Evolutionary conservation across 2,888 invertebrate species (phyloP), one percentile per base, ranked within the genome.

Genomic region (Rhabditoides inermis): DNA sequence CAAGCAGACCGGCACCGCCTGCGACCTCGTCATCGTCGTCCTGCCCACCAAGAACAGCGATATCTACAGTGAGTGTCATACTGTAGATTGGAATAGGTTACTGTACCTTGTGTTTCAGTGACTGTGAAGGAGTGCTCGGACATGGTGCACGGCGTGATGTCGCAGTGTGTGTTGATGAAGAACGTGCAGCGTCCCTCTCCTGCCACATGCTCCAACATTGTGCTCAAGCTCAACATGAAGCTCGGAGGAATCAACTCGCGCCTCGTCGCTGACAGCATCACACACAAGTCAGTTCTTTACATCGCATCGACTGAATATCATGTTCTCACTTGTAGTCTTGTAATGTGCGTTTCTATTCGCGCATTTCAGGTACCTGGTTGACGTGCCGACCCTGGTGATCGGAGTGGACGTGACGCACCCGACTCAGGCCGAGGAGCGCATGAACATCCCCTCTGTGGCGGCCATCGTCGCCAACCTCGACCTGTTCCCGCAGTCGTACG

Each of bases 341-440:
- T 15, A 7, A 15, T 32, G 32, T 32, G 32, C 32, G 10, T 32
- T 32, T n/a, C n/a, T n/a, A n/a, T n/a, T n/a, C n/a, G n/a, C n/a
- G n/a, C n/a, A 1, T 25, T 5, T 30, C 32, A 49, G 49, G 39
- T 69, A 66, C 51, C 57, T 69, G 28, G 59, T 68, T 45, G 65
- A 68, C 84, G 1, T 61, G 53, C 69, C 71, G 30, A 82, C 83
- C 15, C 84, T 86, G 83, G 82, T 85, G 18, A 81, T 89, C 36
- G 91, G 91, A 0, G 90, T 90, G 6, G 91, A 91, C 78, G 90
- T 91, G 5, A 90, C 90, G 0, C 91, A 91, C 80, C 90, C 91
- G 0, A 84, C 87, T 1, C 88, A 88, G 0, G 87, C 86, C 55
- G 84, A 85, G 77, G 81, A 77, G 4, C 60, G 67, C 23, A 55